phyloP scores from a whole-genome alignment of 2,797 vertebrate species.

The Novumbra hubbsi region DNA sequence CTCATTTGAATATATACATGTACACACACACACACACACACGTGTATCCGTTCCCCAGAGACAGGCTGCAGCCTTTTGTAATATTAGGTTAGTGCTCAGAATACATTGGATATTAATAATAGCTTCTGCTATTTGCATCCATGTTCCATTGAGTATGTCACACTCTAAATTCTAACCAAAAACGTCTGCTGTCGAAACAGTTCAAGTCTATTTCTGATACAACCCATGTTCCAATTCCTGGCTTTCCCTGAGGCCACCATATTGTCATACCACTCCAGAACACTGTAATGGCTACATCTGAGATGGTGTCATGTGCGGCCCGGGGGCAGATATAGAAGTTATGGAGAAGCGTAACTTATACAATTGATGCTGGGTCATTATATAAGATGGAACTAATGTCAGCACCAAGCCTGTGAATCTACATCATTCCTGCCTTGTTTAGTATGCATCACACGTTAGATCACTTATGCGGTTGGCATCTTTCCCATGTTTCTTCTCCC shows the following conservation, averaged over 20 bases:
- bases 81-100: not conserved
- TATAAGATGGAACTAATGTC: not conserved
- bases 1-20: not conserved
- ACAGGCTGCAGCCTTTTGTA: not conserved
- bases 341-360: not conserved
- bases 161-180: not conserved
- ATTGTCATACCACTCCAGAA: not conserved
- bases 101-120: not conserved
- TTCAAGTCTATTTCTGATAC: not conserved
- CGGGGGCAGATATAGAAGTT: conserved; percentile 4
- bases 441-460: not conserved
- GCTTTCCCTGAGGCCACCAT: not conserved
- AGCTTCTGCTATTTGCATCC: conserved; percentile 1
- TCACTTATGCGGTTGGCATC: no score
- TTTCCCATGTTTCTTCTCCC: not conserved
- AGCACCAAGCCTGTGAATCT: not conserved
- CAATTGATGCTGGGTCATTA: no score
- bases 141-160: conserved; percentile 1
- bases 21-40: not conserved
- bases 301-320: conserved; percentile 7
- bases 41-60: not conserved
- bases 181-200: not conserved
- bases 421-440: conserved; percentile 7
- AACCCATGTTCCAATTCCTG: not conserved
- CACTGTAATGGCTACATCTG: not conserved